Evolutionary conservation across 2,113 vertebrate species (phyloP), one percentile per base, ranked within the genome.

Genomic region (Todiramphus chloris): DNA sequence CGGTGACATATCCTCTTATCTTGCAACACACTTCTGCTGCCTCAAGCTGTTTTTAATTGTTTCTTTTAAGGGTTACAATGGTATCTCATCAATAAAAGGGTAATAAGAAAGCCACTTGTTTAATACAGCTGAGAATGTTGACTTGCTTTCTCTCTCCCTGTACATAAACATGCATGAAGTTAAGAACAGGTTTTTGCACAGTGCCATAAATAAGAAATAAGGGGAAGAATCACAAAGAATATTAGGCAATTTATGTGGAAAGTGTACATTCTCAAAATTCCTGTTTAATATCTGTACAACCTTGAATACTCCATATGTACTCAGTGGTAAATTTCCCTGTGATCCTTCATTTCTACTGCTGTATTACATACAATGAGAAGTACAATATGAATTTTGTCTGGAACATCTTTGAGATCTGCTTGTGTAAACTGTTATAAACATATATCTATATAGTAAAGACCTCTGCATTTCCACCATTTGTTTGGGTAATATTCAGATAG

Each of bases 1-100:
- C 2, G 1, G 18, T 50, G 39, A 80, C 51, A 78, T 74, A 93
- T 83, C 53, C 27, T 93, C 55, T 90, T 93, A 58, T 80, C 84
- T 76, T 81, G 92, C 69, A 90, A 74, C 89, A 78, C 37, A 46
- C 20, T 67, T 93, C 67, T 91, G 60, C 51, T 87, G 31, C 74
- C 81, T 78, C 44, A 77, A 91, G 90, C 39, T 48, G 24, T 12
- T 69, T 96, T 84, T 87, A 96, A 93, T 88, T 87, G 48, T 58
- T 82, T 82, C 18, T 91, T 84, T 83, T 70, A 46, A 86, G 43
- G 20, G 13, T 63, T 93, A 33, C 2, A 7, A 18, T 59, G 11
- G 50, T 87, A 83, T 20, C 18, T 76, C 37, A 79, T 80, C 81
- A 64, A 76, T 89, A 80, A 92, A 69, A 95, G 25, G 25, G 37